A percentile compares a stretch with the other conserved stretches of the same genome.
Conservation (phyloP, 2,888 invertebrate species). For the Eristalis arbustorum region DNA sequence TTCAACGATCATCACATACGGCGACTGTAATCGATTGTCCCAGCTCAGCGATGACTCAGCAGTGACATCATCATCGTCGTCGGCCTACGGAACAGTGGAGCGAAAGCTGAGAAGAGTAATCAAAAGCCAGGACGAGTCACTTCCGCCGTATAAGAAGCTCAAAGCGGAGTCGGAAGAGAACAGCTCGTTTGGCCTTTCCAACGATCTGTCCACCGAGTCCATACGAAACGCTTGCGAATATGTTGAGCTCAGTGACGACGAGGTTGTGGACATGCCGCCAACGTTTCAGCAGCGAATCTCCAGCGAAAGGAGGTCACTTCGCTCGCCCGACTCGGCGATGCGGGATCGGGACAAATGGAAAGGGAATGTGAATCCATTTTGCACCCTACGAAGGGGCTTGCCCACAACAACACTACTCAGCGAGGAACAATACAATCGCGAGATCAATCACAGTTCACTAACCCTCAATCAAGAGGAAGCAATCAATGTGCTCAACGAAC, state of each 20-base stretch:
- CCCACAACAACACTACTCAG: slow-evolving; percentile 12
- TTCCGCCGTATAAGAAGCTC: slow-evolving; percentile 66
- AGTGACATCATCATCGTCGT: slow-evolving; percentile 14
- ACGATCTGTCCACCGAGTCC: slow-evolving; percentile 77
- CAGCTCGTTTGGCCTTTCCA: slow-evolving; percentile 74
- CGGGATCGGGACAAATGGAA: slow-evolving; percentile 64
- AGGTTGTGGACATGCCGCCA: slow-evolving; percentile 74
- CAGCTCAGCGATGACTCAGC: slow-evolving; percentile 30
- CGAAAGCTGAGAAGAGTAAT: slow-evolving; percentile 57
- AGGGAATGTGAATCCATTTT: slow-evolving; percentile 73
- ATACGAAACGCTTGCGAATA: slow-evolving; percentile 77
- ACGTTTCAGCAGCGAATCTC: slow-evolving; percentile 69
- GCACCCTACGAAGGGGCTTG: slow-evolving; percentile 54
- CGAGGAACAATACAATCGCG: slow-evolving; percentile 35
- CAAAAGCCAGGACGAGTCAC: slow-evolving; percentile 58
- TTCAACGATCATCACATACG: not conserved
- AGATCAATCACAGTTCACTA: slow-evolving; percentile 52
- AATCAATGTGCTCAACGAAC: slow-evolving; percentile 75
- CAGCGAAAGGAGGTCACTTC: slow-evolving; percentile 60
- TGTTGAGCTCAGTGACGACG: slow-evolving; percentile 76
- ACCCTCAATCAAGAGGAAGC: slow-evolving; percentile 73
- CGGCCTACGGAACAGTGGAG: slow-evolving; percentile 49
- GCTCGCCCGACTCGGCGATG: slow-evolving; percentile 58
- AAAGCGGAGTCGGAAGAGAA: slow-evolving; percentile 57
- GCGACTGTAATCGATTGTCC: slow-evolving; percentile 31